Percentiles rank a stretch among this genome's conserved stretches.
phyloP scores from a whole-genome alignment of 30 jellyfish, hydroid and myxozoan species.

The Hydractinia symbiolongicarpus region DNA sequence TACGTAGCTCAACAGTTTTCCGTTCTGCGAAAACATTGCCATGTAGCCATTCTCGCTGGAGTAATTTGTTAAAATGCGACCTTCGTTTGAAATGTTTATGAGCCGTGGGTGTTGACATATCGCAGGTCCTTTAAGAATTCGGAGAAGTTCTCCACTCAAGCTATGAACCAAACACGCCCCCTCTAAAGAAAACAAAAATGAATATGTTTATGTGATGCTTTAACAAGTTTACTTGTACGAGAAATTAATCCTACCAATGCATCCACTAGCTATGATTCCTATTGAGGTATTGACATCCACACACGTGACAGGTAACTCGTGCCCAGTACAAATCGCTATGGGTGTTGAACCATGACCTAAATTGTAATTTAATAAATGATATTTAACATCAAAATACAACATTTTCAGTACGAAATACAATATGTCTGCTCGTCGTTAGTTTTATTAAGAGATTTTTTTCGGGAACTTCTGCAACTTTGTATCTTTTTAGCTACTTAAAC shows the following conservation, averaged over 20 bases:
- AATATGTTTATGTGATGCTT: neutral
- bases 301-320: slow-evolving; percentile 77
- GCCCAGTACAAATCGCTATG: slow-evolving; percentile 93
- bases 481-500: too few species aligned
- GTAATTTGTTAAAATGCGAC: slow-evolving; percentile 61
- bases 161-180: slow-evolving; percentile 89
- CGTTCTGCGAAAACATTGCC: slow-evolving; percentile 80
- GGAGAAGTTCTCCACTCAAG: slow-evolving; percentile 73
- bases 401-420: too few species aligned
- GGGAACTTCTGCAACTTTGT: too few species aligned
- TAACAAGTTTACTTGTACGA: neutral
- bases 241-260: slow-evolving; percentile 42
- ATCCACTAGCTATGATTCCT: slow-evolving; percentile 95
- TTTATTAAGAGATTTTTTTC: too few species aligned
- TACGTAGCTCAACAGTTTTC: slow-evolving; percentile 55
- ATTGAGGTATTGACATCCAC: slow-evolving; percentile 74
- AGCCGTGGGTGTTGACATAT: slow-evolving; percentile 60
- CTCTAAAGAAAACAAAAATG: slow-evolving; percentile 37
- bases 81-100: slow-evolving; percentile 68
- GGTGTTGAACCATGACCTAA: slow-evolving; percentile 76
- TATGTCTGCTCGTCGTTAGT: too few species aligned
- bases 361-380: neutral
- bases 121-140: slow-evolving; percentile 63
- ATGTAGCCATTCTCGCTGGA: slow-evolving; percentile 70
- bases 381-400: too few species aligned